Conservation (phyloP, 2,113 vertebrate species). For the cattle (Bos taurus) region DNA sequence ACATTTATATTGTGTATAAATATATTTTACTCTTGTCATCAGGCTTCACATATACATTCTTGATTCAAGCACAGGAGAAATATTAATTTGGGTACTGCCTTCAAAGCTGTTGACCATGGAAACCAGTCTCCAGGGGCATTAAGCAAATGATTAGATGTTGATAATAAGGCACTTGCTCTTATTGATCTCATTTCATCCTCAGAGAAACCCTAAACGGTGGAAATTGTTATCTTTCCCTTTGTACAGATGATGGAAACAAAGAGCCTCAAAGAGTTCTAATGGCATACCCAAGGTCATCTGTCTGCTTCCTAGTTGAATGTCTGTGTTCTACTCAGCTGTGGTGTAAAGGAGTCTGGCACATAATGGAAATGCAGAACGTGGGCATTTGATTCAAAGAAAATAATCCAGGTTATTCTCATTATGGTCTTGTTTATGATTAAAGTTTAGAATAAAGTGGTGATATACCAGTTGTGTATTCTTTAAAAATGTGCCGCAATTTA, state of each 20-base stretch:
- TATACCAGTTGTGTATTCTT: background rate
- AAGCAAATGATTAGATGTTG: constrained; percentile 7
- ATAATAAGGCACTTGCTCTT: background rate
- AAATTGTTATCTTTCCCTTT: background rate
- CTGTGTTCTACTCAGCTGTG: background rate
- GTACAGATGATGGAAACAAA: background rate
- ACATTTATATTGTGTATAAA: background rate
- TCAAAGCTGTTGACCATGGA: background rate
- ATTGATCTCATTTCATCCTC: constrained; percentile 17
- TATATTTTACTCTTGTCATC: background rate
- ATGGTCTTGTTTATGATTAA: background rate
- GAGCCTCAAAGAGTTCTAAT: background rate
- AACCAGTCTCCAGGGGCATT: background rate
- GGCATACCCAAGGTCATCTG: background rate
- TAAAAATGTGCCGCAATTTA: background rate
- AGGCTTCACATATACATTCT: background rate
- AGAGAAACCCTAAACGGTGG: constrained; percentile 9
- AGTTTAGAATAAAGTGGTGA: background rate
- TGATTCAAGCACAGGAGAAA: background rate
- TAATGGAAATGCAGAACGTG: background rate
- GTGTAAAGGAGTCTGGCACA: background rate
- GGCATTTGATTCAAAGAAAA: background rate
- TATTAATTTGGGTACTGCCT: background rate
- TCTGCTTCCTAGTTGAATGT: background rate
- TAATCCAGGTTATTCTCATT: constrained; percentile 8